phyloP scores from a whole-genome alignment of 1,140 invertebrate species.

The Drosophila navojoa region DNA sequence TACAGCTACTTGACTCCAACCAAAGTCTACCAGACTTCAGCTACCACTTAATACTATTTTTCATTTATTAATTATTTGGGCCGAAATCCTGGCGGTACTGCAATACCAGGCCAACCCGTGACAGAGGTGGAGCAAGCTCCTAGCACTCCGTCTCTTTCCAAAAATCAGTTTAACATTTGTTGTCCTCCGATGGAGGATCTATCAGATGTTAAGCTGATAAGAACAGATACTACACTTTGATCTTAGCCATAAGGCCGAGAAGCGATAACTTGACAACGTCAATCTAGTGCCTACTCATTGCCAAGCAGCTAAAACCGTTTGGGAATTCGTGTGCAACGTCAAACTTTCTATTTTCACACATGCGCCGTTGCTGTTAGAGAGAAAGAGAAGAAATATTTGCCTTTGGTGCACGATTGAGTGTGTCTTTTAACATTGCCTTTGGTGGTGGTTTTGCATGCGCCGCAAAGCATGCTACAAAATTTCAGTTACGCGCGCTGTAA shows the following conservation, averaged over 20 bases:
- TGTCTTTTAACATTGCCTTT: too few relatives aligned
- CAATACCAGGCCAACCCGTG: constrained; percentile 20
- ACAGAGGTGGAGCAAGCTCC: constrained; percentile 21
- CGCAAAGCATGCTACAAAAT: constrained; percentile 37
- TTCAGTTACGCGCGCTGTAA: constrained; percentile 8
- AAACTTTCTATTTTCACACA: background rate
- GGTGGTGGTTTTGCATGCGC: constrained; percentile 23
- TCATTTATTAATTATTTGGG: constrained; percentile 35
- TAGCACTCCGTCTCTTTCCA: constrained; percentile 17
- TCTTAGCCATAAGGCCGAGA: constrained; percentile 85
- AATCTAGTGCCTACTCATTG: background rate
- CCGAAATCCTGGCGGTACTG: constrained; percentile 38
- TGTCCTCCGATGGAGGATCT: constrained; percentile 85
- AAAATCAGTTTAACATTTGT: constrained; percentile 84
- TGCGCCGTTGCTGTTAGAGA: constrained; percentile 19
- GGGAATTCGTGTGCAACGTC: background rate
- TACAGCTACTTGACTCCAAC: too few relatives aligned
- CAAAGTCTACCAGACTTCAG: too few relatives aligned
- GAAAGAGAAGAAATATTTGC: background rate
- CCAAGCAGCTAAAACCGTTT: constrained; percentile 6
- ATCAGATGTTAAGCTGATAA: constrained; percentile 88
- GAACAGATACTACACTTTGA: constrained; percentile 86
- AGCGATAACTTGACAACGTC: constrained; percentile 74
- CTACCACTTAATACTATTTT: too few relatives aligned
- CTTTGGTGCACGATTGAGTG: too few relatives aligned